These are phyloP conservation scores for Rhombomys opimus DNA, from an alignment of 2,113 vertebrate species.

Conservation along the genomic window DNA sequence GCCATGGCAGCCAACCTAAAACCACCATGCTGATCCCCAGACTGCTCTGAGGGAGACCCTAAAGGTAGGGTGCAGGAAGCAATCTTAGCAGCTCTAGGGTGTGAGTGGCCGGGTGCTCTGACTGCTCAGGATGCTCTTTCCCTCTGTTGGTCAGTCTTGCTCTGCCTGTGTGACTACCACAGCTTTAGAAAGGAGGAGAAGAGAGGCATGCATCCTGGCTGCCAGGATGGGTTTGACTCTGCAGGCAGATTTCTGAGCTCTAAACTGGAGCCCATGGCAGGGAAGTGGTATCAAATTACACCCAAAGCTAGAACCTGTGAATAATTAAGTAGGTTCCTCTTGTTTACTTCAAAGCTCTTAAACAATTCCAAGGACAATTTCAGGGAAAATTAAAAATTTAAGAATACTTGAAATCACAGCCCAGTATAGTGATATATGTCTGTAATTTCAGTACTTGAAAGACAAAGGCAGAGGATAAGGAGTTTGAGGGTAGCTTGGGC, in stretches of 20 bases:
- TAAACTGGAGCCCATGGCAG: background rate
- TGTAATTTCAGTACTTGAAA: background rate
- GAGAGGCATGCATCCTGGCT: background rate
- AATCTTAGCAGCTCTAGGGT: fast-evolving
- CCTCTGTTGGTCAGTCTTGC: background rate
- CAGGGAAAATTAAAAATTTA: background rate
- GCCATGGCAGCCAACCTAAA: too few relatives aligned
- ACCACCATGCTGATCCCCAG: fast-evolving
- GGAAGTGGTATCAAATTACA: background rate
- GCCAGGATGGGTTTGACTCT: background rate
- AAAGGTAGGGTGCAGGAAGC: fast-evolving
- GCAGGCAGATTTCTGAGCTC: background rate
- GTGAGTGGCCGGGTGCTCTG: background rate
- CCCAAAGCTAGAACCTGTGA: background rate
- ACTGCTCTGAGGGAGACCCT: fast-evolving
- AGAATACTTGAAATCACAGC: background rate
- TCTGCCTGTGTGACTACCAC: fast-evolving
- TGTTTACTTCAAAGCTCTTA: background rate
- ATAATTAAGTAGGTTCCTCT: background rate
- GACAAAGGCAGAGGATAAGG: background rate
- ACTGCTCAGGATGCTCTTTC: background rate
- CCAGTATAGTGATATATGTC: background rate
- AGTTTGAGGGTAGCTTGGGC: background rate
- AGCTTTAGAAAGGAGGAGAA: background rate
- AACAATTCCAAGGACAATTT: background rate